Percentiles rank a stretch among this genome's conserved stretches.
phyloP scores from a whole-genome alignment of 1,140 invertebrate species.

The Acyrthosiphon pisum region DNA sequence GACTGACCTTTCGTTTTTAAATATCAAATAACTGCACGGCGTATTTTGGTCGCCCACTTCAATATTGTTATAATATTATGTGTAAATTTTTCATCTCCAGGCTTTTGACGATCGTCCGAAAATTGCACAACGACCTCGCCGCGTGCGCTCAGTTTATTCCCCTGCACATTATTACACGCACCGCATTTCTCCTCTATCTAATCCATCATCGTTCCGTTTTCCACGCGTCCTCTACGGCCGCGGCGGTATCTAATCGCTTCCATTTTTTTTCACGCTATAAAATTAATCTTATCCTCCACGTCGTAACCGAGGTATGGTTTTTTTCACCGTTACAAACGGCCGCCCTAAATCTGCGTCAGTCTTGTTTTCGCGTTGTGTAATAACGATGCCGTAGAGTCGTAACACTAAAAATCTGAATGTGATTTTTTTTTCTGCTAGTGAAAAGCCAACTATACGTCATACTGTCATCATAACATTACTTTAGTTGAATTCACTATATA shows the following conservation, averaged over 20 bases:
- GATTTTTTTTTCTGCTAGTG: not conserved
- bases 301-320: not conserved
- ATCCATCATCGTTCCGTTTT: not conserved
- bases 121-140: not conserved
- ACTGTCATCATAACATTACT: not conserved
- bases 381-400: not conserved
- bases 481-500: too few species aligned
- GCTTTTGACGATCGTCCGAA: not conserved
- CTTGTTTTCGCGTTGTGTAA: not conserved
- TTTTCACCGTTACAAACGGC: not conserved
- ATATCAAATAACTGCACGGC: too few species aligned
- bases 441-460: not conserved
- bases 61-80: too few species aligned
- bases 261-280: not conserved
- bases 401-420: not conserved
- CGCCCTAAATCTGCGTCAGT: not conserved
- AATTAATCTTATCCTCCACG: not conserved
- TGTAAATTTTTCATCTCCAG: not conserved
- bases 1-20: too few species aligned
- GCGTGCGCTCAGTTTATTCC: not conserved
- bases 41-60: too few species aligned
- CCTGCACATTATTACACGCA: not conserved
- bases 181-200: not conserved
- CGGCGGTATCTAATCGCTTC: not conserved
- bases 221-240: not conserved